phyloP scores from a whole-genome alignment of 2,888 invertebrate species.

The Iphiclides podalirius region DNA sequence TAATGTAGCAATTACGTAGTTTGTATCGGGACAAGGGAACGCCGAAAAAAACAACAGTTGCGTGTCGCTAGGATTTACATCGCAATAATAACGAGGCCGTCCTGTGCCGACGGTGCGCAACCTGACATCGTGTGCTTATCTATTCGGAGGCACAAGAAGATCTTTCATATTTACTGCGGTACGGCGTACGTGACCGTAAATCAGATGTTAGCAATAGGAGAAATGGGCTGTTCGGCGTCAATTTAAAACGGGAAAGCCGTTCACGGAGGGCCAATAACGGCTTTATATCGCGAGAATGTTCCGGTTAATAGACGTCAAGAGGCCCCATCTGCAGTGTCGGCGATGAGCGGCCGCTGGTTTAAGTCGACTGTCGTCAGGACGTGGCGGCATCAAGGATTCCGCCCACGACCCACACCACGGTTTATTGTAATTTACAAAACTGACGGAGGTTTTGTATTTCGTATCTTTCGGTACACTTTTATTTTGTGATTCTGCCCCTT shows the following conservation, averaged over 20 bases:
- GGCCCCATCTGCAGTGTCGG: conserved; percentile 53
- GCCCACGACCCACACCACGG: conserved; percentile 66
- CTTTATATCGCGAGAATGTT: conserved; percentile 41
- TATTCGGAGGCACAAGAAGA: conserved; percentile 58
- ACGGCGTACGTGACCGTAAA: conserved; percentile 32
- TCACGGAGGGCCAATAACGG: conserved; percentile 33
- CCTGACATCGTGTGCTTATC: conserved; percentile 60
- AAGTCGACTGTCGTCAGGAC: conserved; percentile 65
- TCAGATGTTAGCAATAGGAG: not conserved
- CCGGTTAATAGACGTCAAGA: conserved; percentile 53
- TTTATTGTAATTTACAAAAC: conserved; percentile 78
- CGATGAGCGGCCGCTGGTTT: conserved; percentile 42
- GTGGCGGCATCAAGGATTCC: conserved; percentile 65
- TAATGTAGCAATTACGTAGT: conserved; percentile 65
- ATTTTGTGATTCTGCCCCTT: conserved; percentile 52
- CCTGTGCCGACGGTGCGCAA: conserved; percentile 53
- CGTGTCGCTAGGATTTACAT: conserved; percentile 72
- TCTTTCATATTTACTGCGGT: conserved; percentile 66
- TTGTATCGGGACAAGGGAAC: conserved; percentile 72
- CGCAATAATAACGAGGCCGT: conserved; percentile 74
- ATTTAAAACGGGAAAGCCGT: conserved; percentile 28
- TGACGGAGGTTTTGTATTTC: conserved; percentile 65
- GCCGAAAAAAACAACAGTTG: conserved; percentile 58
- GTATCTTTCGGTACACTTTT: conserved; percentile 61
- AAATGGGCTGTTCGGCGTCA: conserved; percentile 2